These are phyloP conservation scores for Zingel zingel DNA, from an alignment of 2,113 vertebrate species.

Conservation along the genomic window DNA sequence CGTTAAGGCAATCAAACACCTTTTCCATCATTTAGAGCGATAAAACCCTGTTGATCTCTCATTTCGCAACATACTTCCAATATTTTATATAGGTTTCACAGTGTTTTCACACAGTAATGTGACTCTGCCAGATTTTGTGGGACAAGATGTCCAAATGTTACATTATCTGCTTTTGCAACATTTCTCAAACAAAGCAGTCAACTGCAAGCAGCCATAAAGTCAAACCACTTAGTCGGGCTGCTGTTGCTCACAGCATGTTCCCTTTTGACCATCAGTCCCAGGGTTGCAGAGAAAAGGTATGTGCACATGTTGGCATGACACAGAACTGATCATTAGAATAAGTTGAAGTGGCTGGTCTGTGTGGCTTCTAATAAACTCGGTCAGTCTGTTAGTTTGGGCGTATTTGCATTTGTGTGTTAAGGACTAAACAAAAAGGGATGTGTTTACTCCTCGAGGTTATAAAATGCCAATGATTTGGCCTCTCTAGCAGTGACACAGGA, in stretches of 20 bases:
- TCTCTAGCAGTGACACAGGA: conserved; percentile 44
- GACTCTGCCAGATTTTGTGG: conserved; percentile 3
- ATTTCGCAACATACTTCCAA: conserved; percentile 25
- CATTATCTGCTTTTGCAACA: conserved; percentile 26
- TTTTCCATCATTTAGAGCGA: conserved; percentile 38
- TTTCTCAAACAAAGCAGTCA: conserved; percentile 38
- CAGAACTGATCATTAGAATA: conserved; percentile 8
- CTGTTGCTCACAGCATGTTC: conserved; percentile 40
- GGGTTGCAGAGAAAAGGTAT: background rate
- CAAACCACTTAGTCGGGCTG: conserved; percentile 23
- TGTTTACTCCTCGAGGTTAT: conserved; percentile 64
- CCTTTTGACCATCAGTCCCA: conserved; percentile 15
- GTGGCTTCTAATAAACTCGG: conserved; percentile 3
- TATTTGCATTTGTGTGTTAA: conserved; percentile 26
- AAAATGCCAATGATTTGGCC: conserved; percentile 38
- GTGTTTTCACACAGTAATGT: conserved; percentile 45
- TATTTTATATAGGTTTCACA: conserved; percentile 55
- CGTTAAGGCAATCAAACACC: conserved; percentile 33
- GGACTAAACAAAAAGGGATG: conserved; percentile 61
- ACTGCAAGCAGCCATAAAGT: conserved; percentile 46
- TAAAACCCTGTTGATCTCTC: conserved; percentile 12
- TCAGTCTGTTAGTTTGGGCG: conserved; percentile 7
- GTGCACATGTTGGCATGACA: conserved; percentile 5
- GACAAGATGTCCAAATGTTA: conserved; percentile 23
- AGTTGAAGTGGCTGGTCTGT: conserved; percentile 8